phyloP scores from a whole-genome alignment of 2,888 invertebrate species.

The Nephrotoma guestfalica region DNA sequence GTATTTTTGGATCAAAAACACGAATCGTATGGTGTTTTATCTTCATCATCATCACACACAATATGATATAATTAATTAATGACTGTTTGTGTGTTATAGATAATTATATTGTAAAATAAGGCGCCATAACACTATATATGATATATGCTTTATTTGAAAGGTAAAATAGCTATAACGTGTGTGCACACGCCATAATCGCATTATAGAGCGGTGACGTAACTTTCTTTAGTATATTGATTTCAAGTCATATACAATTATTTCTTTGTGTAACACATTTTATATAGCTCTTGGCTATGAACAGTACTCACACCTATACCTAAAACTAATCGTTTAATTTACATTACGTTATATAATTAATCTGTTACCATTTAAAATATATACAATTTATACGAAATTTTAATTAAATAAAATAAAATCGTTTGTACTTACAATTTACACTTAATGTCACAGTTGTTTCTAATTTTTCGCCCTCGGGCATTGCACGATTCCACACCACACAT shows the following conservation, averaged over 20 bases:
- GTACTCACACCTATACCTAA: not conserved
- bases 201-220: not conserved
- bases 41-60: not conserved
- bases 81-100: not conserved
- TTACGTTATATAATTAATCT: not conserved
- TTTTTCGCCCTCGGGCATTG: conserved; percentile 67
- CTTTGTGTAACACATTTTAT: not conserved
- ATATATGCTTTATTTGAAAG: not conserved
- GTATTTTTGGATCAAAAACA: not conserved
- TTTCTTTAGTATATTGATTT: not conserved
- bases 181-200: not conserved
- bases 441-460: conserved; percentile 65
- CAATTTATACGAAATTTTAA: not conserved
- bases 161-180: not conserved
- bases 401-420: not conserved
- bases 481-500: conserved; percentile 81
- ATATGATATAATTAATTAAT: not conserved
- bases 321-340: not conserved
- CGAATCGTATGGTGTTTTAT: not conserved
- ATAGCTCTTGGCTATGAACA: not conserved
- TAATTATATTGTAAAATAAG: not conserved
- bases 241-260: not conserved
- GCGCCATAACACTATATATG: not conserved
- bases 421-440: conserved; percentile 76
- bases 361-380: not conserved